Percentiles rank a stretch among this genome's conserved stretches.
These are phyloP conservation scores for Gallirallus australis DNA, from an alignment of 2,797 vertebrate genomes.

Conservation along the genomic window DNA sequence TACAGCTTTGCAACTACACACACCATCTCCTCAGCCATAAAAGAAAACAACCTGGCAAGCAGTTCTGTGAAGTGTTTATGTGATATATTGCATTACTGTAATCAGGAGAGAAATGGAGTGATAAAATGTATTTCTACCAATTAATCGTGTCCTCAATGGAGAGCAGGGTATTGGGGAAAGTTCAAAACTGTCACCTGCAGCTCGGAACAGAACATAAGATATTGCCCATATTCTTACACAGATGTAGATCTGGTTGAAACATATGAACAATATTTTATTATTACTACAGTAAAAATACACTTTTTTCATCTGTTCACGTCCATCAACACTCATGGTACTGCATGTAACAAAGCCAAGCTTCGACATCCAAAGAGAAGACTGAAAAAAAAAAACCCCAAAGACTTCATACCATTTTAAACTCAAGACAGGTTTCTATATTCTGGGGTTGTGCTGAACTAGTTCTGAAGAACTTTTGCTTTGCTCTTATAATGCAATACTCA, in stretches of 20 bases:
- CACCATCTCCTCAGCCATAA: not conserved
- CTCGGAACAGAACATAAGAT: not conserved
- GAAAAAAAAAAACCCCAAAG: not conserved
- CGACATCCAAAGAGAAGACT: fast-evolving
- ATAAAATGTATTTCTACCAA: not conserved
- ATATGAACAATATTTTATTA: not conserved
- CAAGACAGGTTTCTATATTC: not conserved
- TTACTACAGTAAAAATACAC: not conserved
- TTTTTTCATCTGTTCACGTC: not conserved
- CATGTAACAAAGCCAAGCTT: not conserved
- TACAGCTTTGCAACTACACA: not conserved
- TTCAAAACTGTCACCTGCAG: not conserved
- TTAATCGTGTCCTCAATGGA: not conserved
- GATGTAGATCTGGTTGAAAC: not conserved
- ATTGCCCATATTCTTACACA: not conserved
- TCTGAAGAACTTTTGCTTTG: not conserved
- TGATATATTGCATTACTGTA: not conserved
- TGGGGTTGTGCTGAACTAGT: not conserved
- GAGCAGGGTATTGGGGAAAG: not conserved
- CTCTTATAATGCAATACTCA: not conserved
- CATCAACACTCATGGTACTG: not conserved
- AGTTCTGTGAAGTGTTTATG: not conserved
- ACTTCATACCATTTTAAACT: not conserved
- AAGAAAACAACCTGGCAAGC: not conserved
- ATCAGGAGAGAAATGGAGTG: not conserved